Conservation (phyloP, 2,888 invertebrate genomes). For the Noctua fimbriata region DNA sequence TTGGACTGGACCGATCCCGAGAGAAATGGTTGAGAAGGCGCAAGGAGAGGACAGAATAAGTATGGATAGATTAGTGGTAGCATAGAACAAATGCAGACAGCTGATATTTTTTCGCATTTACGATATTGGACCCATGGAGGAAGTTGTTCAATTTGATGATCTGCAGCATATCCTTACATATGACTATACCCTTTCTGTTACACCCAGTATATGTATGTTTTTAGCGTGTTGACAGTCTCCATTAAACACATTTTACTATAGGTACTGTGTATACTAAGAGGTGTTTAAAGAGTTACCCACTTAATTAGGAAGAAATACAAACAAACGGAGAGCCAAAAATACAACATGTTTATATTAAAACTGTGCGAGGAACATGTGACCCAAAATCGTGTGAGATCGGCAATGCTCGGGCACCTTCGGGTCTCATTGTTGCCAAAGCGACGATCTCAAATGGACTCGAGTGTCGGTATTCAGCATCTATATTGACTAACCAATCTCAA, state of each 20-base stretch:
- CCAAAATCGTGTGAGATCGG: conserved; percentile 40
- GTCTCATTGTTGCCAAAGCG: conserved; percentile 37
- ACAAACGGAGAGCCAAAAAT: conserved; percentile 40
- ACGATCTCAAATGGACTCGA: conserved; percentile 46
- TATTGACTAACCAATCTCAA: conserved; percentile 57
- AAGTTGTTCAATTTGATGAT: no score
- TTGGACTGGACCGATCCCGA: no score
- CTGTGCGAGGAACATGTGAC: conserved; percentile 30
- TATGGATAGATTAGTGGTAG: no score
- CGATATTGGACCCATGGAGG: no score
- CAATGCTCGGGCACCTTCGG: conserved; percentile 48
- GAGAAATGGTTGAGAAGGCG: no score
- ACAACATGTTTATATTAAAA: conserved; percentile 30
- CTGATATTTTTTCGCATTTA: no score
- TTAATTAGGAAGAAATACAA: conserved; percentile 32
- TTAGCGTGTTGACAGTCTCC: neutral
- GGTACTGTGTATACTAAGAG: neutral
- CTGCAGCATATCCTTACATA: no score
- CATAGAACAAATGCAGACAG: no score
- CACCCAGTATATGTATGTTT: no score
- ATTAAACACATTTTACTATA: neutral
- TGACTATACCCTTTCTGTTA: no score
- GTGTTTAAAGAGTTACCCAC: conserved; percentile 2
- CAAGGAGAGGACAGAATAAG: no score
- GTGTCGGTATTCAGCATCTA: conserved; percentile 55